Evolutionary conservation across 2,888 invertebrate species (phyloP), one percentile per base, ranked within the genome.

Genomic region (Heterodera filipjevi): DNA sequence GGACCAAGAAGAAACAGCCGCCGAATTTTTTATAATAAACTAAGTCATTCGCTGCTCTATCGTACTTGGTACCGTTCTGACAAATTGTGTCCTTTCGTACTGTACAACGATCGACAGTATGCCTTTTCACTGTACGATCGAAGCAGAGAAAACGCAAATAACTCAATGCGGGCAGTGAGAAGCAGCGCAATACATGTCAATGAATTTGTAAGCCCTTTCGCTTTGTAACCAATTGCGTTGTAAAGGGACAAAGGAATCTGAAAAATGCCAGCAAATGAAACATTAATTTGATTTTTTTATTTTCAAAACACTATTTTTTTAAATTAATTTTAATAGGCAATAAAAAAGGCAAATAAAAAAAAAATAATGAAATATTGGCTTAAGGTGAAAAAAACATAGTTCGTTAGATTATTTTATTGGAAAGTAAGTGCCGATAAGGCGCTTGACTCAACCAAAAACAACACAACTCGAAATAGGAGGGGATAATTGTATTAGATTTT

Each of bases 11-110:
- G n/a, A n/a, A n/a, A n/a, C n/a, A n/a, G n/a, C n/a, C n/a, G n/a
- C n/a, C 53, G 16, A 53, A 6, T 10, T 27, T 27, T 27, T 5
- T 59, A 27, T 22, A 8, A 27, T 2, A 59, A 59, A n/a, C n/a
- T 27, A 27, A 27, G 6, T 22, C 53, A 53, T 8, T 66, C 16
- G 6, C 8, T 6, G 64, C 22, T 64, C 16, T 33, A 14, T 22
- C 68, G 3, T 35, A 68, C 68, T 35, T 68, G 68, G 35, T 68
- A 68, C 16, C 68, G 68, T 35, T 68, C 35, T 8, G 68, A 68
- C 68, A 68, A 35, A 68, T 68, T 10, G 33, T 33, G 68, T 33
- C 35, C 68, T 3, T 6, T 33, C 10, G 33, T 1, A 27, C 22
- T 33, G 22, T 32, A 5, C 68, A 59, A 59, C 33, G 33, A 33